Evolutionary conservation across 2,797 vertebrate genomes (phyloP), one percentile per base, ranked within the genome.

Genomic region (Heliangelus exortis): DNA sequence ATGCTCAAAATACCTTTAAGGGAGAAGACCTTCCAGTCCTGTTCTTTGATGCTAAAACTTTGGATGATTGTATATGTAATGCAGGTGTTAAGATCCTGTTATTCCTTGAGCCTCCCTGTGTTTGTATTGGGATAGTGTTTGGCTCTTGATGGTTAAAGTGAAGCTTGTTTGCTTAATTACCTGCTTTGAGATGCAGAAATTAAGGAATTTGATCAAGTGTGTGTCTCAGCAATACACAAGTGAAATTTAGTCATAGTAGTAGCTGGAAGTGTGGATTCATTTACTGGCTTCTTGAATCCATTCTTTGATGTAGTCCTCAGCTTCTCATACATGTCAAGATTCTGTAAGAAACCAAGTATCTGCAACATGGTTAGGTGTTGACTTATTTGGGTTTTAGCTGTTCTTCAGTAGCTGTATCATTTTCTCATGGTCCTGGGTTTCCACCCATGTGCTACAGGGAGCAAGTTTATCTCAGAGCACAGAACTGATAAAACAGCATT

Each of bases 381-480:
- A 87, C 59, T 67, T 91, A 34, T 43, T 67, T 83, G 58, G 36
- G 41, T 13, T 91, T 87, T 75, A 75, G 54, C 29, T 57, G 6
- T 88, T 74, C 62, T 43, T 90, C 43, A 29, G 62, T 29, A 75
- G 25, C 22, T 71, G 18, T 12, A 15, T 58, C 29, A 36, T 58
- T 91, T 94, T 33, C 73, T 39, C 51, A 69, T 75, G 54, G 25
- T 92, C 33, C 65, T 66, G 76, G 39, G n/a, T 63, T 89, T 84
- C 39, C 23, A 69, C 22, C 65, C 31, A 7, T 19, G 34, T 33
- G 57, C 79, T 79, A 19, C 75, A 54, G 77, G 78, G 36, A 51
- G 25, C 0, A 1, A 67, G 47, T 71, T 61, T 10, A 3, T 83
- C 63, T 82, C 31, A 1, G 9, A 31, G 48, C 15, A 6, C 3